Conservation (phyloP, 2,113 vertebrate species). For the Syngnathus scovelli region DNA sequence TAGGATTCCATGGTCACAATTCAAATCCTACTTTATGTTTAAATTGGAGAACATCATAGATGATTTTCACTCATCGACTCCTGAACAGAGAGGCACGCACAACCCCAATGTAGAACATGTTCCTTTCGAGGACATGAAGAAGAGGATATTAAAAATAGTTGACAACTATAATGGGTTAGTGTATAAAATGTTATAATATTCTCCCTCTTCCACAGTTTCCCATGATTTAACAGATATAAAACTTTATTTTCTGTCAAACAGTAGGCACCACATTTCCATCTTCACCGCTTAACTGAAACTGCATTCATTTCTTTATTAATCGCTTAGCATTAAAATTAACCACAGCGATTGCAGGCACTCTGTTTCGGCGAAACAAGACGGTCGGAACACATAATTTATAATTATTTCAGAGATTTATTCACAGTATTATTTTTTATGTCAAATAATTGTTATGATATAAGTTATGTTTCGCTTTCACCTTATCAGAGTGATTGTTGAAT, state of each 20-base stretch:
- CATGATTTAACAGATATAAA: neutral
- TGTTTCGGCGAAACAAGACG: no score
- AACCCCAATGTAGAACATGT: slow-evolving; percentile 95
- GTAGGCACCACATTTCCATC: no score
- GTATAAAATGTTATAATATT: neutral
- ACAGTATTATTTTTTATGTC: neutral
- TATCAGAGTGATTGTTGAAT: neutral
- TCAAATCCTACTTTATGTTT: slow-evolving; percentile 96
- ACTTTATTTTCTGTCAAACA: neutral
- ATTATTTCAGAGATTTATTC: no score
- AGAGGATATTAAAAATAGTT: slow-evolving; percentile 92
- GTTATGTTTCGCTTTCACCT: neutral
- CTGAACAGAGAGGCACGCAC: slow-evolving; percentile 81
- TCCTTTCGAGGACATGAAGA: slow-evolving; percentile 95
- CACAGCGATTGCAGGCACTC: no score
- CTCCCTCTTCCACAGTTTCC: neutral
- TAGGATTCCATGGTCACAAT: slow-evolving; percentile 94
- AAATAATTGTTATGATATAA: neutral
- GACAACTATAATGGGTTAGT: slow-evolving; percentile 94
- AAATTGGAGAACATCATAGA: slow-evolving; percentile 97
- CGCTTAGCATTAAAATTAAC: no score
- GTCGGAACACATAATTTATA: no score
- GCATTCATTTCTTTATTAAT: no score
- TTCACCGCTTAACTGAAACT: no score
- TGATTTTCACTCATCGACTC: slow-evolving; percentile 85